Conservation (phyloP, 2,797 vertebrate genomes). For the Molossus molossus region DNA sequence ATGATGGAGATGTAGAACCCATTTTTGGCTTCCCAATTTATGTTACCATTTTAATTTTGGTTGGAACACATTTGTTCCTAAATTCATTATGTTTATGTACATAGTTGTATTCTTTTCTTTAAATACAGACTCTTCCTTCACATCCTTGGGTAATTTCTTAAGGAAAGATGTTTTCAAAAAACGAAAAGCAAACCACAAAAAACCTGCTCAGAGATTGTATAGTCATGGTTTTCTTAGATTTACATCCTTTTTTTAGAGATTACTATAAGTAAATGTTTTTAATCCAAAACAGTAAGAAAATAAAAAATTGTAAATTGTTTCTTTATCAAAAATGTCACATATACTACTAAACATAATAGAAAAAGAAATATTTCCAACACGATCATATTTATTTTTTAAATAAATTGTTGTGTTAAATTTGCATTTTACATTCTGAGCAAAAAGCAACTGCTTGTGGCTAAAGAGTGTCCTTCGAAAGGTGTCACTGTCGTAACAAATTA, state of each 20-base stretch:
- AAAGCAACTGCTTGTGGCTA: slow-evolving; percentile 77
- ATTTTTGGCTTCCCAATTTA: neutral
- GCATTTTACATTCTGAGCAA: slow-evolving; percentile 68
- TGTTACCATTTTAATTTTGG: neutral
- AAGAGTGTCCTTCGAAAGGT: slow-evolving; percentile 82
- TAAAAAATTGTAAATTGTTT: slow-evolving; percentile 20
- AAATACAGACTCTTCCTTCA: neutral
- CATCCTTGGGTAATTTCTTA: neutral
- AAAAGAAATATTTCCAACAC: slow-evolving; percentile 50
- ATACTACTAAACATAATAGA: neutral
- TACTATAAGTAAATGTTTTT: slow-evolving; percentile 1
- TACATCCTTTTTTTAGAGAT: slow-evolving; percentile 3
- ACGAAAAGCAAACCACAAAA: neutral
- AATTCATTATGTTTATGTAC: slow-evolving; percentile 32
- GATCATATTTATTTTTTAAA: slow-evolving; percentile 6
- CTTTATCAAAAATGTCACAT: slow-evolving; percentile 34
- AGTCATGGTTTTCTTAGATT: neutral
- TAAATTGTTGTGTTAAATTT: slow-evolving; percentile 42
- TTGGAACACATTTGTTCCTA: neutral
- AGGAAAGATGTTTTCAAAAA: neutral
- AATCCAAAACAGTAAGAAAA: slow-evolving; percentile 11
- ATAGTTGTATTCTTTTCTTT: neutral
- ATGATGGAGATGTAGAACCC: neutral
- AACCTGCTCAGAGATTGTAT: neutral
- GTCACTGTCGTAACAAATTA: slow-evolving; percentile 85